These are phyloP conservation scores for Pristis pectinata DNA, from an alignment of 2,797 vertebrate genomes.

Conservation along the genomic window DNA sequence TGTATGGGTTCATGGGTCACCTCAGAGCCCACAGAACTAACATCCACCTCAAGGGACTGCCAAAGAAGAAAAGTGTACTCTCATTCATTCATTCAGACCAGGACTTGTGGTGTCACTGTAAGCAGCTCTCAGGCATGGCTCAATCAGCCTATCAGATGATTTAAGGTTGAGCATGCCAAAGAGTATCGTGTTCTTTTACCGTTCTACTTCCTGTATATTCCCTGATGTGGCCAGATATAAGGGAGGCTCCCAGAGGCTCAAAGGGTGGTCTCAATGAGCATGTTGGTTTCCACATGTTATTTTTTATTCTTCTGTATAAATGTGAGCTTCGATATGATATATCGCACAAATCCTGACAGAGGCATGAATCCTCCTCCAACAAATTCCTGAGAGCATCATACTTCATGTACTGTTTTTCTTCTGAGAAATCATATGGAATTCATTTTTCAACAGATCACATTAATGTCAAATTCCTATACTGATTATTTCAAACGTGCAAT, in stretches of 20 bases:
- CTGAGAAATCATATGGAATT: slow-evolving; percentile 26
- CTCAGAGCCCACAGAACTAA: no score
- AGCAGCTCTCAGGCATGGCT: neutral
- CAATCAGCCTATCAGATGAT: neutral
- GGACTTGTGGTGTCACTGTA: no score
- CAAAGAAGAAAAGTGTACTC: no score
- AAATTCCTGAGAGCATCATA: neutral
- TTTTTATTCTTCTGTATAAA: neutral
- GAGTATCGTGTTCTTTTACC: neutral
- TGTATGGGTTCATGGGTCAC: no score
- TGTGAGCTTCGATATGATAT: neutral
- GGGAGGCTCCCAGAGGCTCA: neutral
- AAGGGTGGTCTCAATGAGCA: neutral
- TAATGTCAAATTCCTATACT: neutral
- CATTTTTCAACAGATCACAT: slow-evolving; percentile 13
- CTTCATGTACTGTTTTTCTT: neutral
- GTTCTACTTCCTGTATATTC: neutral
- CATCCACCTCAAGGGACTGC: no score
- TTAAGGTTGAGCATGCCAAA: neutral
- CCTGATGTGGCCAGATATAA: neutral
- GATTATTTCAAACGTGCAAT: slow-evolving; percentile 12
- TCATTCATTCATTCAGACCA: neutral
- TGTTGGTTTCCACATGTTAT: neutral
- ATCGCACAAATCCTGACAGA: slow-evolving; percentile 11
- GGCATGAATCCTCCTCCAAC: neutral